Conservation (phyloP, 2,888 invertebrate species). For the Itoplectis maculator region DNA sequence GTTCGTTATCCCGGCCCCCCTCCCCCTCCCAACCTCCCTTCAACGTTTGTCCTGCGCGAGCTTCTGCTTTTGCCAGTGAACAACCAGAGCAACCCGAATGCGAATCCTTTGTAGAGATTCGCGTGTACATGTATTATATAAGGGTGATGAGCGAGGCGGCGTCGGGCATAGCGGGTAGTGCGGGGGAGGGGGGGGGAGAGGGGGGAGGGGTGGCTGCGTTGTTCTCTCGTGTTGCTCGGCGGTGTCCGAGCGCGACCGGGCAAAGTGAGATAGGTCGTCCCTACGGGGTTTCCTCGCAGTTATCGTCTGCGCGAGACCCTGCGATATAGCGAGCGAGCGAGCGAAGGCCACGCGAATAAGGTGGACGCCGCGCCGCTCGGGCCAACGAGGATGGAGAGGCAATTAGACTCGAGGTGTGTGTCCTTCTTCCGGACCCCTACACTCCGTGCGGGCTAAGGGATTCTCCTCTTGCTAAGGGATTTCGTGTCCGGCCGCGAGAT, state of each 20-base stretch:
- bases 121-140: conserved; percentile 63
- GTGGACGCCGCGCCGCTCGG: too few relatives aligned
- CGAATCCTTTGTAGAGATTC: conserved; percentile 81
- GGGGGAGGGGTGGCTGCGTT: too few relatives aligned
- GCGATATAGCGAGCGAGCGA: conserved; percentile 31
- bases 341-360: too few relatives aligned
- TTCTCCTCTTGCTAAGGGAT: conserved; percentile 27
- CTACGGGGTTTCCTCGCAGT: conserved; percentile 40
- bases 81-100: conserved; percentile 65
- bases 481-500: conserved; percentile 8
- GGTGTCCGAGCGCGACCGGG: conserved; percentile 27
- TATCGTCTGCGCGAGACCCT: conserved; percentile 36
- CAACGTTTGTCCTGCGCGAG: conserved; percentile 42
- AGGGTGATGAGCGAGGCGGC: conserved; percentile 36
- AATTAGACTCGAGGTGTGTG: conserved; percentile 62
- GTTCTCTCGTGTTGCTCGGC: conserved; percentile 49
- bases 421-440: conserved; percentile 37
- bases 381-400: conserved; percentile 62
- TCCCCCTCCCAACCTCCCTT: background rate
- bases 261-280: conserved; percentile 49
- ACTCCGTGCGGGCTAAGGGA: too few relatives aligned
- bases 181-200: too few relatives aligned
- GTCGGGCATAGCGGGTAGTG: too few relatives aligned
- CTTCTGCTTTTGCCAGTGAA: conserved; percentile 52
- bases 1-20: conserved; percentile 51